phyloP scores from a whole-genome alignment of 2,797 vertebrate species.

The Lerista edwardsae region DNA sequence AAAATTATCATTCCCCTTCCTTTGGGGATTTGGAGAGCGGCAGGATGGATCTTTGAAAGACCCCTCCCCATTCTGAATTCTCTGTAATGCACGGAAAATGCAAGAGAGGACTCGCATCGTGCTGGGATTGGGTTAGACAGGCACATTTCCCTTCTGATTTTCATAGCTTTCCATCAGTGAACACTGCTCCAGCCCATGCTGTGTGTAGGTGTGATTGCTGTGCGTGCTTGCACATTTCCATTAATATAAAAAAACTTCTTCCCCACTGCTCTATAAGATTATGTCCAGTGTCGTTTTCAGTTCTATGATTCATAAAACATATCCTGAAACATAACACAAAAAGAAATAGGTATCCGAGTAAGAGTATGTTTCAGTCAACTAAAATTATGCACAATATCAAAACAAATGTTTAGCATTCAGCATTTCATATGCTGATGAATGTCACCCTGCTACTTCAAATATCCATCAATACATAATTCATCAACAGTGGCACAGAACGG shows the following conservation, averaged over 20 bases:
- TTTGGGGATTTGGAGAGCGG: too few relatives aligned
- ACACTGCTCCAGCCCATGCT: constrained; percentile 1
- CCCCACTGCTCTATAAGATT: constrained; percentile 7
- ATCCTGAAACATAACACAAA: constrained; percentile 12
- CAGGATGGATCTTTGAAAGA: neutral
- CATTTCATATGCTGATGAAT: constrained; percentile 28
- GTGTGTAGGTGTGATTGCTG: neutral
- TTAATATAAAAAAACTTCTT: constrained; percentile 22
- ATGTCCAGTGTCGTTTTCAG: constrained; percentile 25
- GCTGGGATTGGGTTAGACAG: neutral
- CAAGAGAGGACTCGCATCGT: neutral
- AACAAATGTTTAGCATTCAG: neutral
- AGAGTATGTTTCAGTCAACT: constrained; percentile 6
- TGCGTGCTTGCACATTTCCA: constrained; percentile 16
- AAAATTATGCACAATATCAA: constrained; percentile 1
- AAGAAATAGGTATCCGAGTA: neutral
- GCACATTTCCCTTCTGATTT: constrained; percentile 25
- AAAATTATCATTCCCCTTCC: neutral
- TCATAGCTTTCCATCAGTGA: constrained; percentile 9
- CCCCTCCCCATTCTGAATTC: neutral
- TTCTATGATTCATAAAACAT: constrained; percentile 23
- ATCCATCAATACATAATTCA: constrained; percentile 14
- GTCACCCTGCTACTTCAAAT: constrained; percentile 1
- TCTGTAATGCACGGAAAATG: neutral
- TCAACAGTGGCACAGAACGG: neutral